Evolutionary conservation across 2,888 invertebrate species (phyloP).

Genomic region (Tiliacea aurago): DNA sequence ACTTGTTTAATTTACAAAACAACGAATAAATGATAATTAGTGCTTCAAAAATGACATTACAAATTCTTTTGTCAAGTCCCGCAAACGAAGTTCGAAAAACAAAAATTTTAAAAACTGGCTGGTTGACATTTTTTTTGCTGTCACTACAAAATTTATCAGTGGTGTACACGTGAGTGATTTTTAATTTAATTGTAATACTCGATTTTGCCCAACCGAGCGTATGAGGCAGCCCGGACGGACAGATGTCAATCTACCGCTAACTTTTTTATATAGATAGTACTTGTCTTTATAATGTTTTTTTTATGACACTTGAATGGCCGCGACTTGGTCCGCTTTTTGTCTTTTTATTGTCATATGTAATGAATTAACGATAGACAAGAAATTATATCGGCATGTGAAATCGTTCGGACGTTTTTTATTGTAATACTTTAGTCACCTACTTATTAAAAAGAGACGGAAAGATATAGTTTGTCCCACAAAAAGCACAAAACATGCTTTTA

Average conservation of each 20-base stretch:
- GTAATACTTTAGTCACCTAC: slow-evolving; percentile 59
- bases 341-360: slow-evolving; percentile 82
- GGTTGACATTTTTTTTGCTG: slow-evolving; percentile 69
- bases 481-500: too few relatives aligned
- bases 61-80: slow-evolving; percentile 27
- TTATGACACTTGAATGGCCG: slow-evolving; percentile 74
- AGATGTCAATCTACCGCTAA: slow-evolving; percentile 86
- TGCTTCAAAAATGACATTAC: neutral
- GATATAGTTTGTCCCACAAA: too few relatives aligned
- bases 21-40: slow-evolving; percentile 16
- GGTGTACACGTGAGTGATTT: slow-evolving; percentile 86
- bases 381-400: slow-evolving; percentile 78
- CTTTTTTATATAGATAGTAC: slow-evolving; percentile 71
- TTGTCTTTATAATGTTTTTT: slow-evolving; percentile 59
- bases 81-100: slow-evolving; percentile 29
- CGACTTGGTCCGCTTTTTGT: slow-evolving; percentile 72
- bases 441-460: too few relatives aligned
- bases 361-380: slow-evolving; percentile 80
- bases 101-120: slow-evolving; percentile 24
- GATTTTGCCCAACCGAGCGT: slow-evolving; percentile 87
- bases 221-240: slow-evolving; percentile 80
- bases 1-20: neutral
- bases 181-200: slow-evolving; percentile 90
- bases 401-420: slow-evolving; percentile 67
- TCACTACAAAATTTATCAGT: slow-evolving; percentile 79